These are phyloP conservation scores for Dryas iulia DNA, from an alignment of 1,140 invertebrate genomes.

Conservation along the genomic window DNA sequence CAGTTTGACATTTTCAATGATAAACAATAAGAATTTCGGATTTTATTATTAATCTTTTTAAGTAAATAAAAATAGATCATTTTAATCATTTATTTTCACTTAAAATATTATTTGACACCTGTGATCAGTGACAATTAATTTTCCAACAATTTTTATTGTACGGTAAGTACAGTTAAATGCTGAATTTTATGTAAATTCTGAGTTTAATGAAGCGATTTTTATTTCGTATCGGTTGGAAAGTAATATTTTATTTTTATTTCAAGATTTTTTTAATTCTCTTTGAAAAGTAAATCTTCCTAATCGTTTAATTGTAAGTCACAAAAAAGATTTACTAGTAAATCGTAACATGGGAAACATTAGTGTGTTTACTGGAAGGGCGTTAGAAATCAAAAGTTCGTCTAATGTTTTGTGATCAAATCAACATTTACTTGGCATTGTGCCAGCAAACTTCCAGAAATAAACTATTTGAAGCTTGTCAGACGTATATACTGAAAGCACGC, in stretches of 20 bases:
- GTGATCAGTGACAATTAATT: conserved; percentile 4
- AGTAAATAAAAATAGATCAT: neutral
- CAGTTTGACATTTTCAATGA: conserved; percentile 12
- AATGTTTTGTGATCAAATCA: conserved; percentile 37
- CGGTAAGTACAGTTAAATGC: conserved; percentile 23
- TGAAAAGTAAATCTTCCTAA: neutral
- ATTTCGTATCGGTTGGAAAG: neutral
- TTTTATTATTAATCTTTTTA: neutral
- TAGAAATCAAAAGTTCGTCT: neutral
- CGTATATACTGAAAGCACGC: conserved; percentile 27
- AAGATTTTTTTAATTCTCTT: neutral
- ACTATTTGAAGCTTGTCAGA: conserved; percentile 34
- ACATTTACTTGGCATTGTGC: conserved; percentile 45
- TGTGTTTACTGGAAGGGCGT: neutral
- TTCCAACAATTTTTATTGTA: conserved; percentile 6
- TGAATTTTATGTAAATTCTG: neutral
- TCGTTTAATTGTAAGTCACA: neutral
- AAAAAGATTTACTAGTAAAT: neutral
- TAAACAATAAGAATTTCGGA: conserved; percentile 17
- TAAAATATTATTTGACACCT: neutral
- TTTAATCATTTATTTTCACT: neutral
- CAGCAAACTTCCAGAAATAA: conserved; percentile 65
- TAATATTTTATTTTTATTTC: neutral
- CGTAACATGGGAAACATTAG: neutral
- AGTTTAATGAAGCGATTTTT: neutral